Base-by-base conservation (phyloP, 2,888 invertebrate species). In the Rhingia campestris region DNA sequence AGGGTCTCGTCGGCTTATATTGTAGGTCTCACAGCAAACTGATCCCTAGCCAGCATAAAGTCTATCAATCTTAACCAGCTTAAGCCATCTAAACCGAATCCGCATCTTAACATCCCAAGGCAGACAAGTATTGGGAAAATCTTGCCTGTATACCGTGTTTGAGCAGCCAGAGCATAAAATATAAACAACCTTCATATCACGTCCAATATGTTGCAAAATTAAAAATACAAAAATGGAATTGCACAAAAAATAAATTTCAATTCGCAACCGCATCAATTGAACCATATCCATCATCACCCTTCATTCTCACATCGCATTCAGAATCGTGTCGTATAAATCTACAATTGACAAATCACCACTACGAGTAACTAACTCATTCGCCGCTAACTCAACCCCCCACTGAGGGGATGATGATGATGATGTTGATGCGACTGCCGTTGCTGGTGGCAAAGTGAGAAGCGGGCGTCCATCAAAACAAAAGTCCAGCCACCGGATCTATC, bases 341-440 rank as follows among this genome's bases (percentile, higher is more conserved):
- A 80, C 84, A 84, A 84, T 84, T 84, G 84, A 84, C 84, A 84
- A 84, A 84, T 84, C 84, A 84, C 84, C 84, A 74, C 74, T 66
- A 84, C 74, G 69, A 80, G 74, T 75, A 84, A 84, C 84, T 84
- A 84, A 80, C 82, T 77, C 70, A 59, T 47, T 73, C 54, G 49
- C 67, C 59, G 49, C 80, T 75, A 80, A 56, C 74, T 80, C 84
- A 84, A 74, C 80, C 80, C 82, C 73, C 84, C 84, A 74, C 63
- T 69, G 63, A 58, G 74, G 73, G 82, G 69, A 63, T 64, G 79
- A 79, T 61, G 76, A 43, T 76, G 66, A 37, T 66, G 45, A 49
- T 66, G 49, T 37, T 56, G 59, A 9, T 56, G 4, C 58, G 35
- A n/a, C 41, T 67, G 12, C 7, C 53, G 73, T 6, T 43, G 30